Percentiles rank a stretch among this genome's conserved stretches.
Conservation (phyloP, 2,888 invertebrate species). For the Heliconius sara region DNA sequence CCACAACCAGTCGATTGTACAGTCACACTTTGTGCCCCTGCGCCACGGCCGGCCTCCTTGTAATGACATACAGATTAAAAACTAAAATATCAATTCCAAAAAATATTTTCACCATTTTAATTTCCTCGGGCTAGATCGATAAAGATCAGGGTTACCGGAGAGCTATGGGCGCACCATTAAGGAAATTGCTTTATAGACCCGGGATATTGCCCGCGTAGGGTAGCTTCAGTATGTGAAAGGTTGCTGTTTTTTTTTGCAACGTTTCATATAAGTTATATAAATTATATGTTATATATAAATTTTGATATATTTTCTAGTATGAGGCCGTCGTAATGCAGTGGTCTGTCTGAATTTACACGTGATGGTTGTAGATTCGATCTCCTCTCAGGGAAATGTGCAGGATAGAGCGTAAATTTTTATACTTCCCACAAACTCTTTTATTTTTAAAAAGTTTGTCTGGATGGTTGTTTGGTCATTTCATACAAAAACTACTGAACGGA, state of each 20-base stretch:
- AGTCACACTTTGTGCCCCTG: too few species aligned
- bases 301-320: background rate
- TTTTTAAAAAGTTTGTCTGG: too few species aligned
- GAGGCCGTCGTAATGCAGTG: background rate
- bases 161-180: constrained; percentile 72
- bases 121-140: constrained; percentile 49
- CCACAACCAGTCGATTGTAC: too few species aligned
- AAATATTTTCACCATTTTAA: constrained; percentile 46
- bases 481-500: too few species aligned
- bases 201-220: constrained; percentile 52
- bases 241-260: constrained; percentile 15
- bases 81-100: constrained; percentile 22
- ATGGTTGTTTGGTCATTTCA: too few species aligned
- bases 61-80: background rate
- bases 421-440: too few species aligned
- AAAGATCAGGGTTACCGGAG: constrained; percentile 59
- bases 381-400: background rate
- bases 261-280: background rate
- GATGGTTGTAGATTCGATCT: background rate
- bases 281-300: background rate
- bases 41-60: too few species aligned
- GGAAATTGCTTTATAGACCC: constrained; percentile 76
- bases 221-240: constrained; percentile 20
- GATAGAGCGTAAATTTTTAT: too few species aligned
- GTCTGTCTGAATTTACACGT: background rate